phyloP scores from a whole-genome alignment of 2,797 vertebrate genomes.

The Acanthurus leucopareius region DNA sequence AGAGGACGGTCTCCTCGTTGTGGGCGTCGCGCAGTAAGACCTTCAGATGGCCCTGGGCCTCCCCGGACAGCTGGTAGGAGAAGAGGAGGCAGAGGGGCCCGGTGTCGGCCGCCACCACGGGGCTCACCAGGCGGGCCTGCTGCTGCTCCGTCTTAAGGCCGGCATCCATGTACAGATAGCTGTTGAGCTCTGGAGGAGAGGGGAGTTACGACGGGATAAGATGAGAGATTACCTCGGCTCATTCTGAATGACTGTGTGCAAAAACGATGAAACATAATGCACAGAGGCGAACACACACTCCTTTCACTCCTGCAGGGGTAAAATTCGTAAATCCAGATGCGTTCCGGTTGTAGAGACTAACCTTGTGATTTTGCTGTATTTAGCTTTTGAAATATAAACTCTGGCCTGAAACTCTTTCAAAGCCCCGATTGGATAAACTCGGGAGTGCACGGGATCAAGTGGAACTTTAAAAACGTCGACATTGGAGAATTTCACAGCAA shows the following conservation, averaged over 20 bases:
- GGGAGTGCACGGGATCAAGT: background rate
- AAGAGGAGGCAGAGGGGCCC: constrained; percentile 95
- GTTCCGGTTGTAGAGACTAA: too few relatives aligned
- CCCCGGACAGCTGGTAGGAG: constrained; percentile 91
- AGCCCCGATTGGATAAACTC: background rate
- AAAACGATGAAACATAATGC: background rate
- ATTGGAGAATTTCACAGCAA: background rate
- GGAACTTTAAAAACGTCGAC: background rate
- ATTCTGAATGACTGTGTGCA: background rate
- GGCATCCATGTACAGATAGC: constrained; percentile 87
- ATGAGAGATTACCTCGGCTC: background rate
- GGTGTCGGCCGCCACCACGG: constrained; percentile 86
- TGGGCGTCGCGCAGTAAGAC: constrained; percentile 89
- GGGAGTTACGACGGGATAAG: background rate
- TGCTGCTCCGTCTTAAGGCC: constrained; percentile 89
- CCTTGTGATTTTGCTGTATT: too few relatives aligned
- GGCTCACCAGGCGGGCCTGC: constrained; percentile 91
- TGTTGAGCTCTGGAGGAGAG: constrained; percentile 78
- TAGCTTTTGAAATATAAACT: background rate
- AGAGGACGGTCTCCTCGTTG: constrained; percentile 91
- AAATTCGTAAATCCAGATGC: too few relatives aligned
- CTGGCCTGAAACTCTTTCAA: background rate
- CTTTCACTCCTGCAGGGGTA: background rate
- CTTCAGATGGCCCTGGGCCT: constrained; percentile 89
- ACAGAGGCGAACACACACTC: background rate